Percentiles rank a stretch among this genome's conserved stretches.
Conservation (phyloP, 2,888 invertebrate species). For the Lepidocyrtoides sp. region DNA sequence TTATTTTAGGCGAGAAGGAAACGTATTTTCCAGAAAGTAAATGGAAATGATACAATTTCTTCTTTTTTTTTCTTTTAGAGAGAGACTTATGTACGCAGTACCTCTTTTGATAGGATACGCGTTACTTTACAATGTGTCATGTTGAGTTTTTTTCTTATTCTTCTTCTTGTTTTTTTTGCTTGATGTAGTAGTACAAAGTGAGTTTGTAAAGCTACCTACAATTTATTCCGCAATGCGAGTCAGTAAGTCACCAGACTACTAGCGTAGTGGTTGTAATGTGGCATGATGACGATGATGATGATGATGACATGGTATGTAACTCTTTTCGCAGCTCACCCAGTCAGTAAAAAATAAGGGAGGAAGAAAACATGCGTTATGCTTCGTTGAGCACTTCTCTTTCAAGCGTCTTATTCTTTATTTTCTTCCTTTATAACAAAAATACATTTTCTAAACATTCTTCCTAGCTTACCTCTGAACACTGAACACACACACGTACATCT, state of each 20-base stretch:
- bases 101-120: background rate
- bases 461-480: background rate
- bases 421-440: slow-evolving; percentile 42
- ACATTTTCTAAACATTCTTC: background rate
- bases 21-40: slow-evolving; percentile 25
- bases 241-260: slow-evolving; percentile 54
- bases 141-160: background rate
- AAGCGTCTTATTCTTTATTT: slow-evolving; percentile 58
- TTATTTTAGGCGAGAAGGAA: slow-evolving; percentile 11
- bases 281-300: background rate
- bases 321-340: slow-evolving; percentile 49
- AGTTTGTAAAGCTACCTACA: background rate
- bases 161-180: slow-evolving; percentile 1
- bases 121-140: slow-evolving; percentile 48
- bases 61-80: slow-evolving; percentile 45
- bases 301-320: slow-evolving; percentile 6
- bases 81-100: background rate
- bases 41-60: slow-evolving; percentile 62
- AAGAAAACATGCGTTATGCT: slow-evolving; percentile 78
- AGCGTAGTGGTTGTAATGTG: background rate
- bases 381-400: slow-evolving; percentile 67
- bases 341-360: slow-evolving; percentile 30
- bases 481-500: background rate
- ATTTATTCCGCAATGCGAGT: slow-evolving; percentile 59
- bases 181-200: slow-evolving; percentile 10